Conservation (phyloP, 2,888 invertebrate genomes). For the Hirudinaria manillensis region DNA sequence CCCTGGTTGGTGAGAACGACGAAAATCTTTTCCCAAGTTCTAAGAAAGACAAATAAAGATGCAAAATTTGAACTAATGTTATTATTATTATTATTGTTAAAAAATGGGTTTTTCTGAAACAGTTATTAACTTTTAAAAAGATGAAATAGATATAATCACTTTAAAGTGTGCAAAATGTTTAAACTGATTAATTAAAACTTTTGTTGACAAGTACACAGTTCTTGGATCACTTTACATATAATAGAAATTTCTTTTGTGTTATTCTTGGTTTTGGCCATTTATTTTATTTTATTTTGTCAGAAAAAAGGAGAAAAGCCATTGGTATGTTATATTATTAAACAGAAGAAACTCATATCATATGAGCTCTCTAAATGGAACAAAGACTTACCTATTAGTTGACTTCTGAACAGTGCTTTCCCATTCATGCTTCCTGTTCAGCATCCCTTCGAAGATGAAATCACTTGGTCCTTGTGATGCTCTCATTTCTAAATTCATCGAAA, state of each 20-base stretch:
- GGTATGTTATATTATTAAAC: too few relatives aligned
- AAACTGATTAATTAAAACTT: too few relatives aligned
- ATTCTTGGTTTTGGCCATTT: too few relatives aligned
- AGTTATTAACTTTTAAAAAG: background rate
- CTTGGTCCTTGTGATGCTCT: conserved; percentile 4
- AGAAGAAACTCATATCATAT: too few relatives aligned
- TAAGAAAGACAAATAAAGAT: conserved; percentile 41
- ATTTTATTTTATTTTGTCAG: too few relatives aligned
- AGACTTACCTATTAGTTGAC: conserved; percentile 72
- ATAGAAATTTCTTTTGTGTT: too few relatives aligned
- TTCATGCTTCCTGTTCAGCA: conserved; percentile 85
- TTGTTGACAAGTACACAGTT: too few relatives aligned
- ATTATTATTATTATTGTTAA: background rate
- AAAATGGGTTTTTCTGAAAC: too few relatives aligned
- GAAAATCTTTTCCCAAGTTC: conserved; percentile 73
- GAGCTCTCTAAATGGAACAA: too few relatives aligned
- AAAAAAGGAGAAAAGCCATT: too few relatives aligned
- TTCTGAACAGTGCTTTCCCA: conserved; percentile 92
- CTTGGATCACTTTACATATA: too few relatives aligned
- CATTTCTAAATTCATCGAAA: background rate
- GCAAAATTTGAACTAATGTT: too few relatives aligned
- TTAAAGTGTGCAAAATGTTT: background rate
- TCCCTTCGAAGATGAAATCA: conserved; percentile 61
- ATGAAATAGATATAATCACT: background rate
- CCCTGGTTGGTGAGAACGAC: conserved; percentile 75